Evolutionary conservation across 1,140 invertebrate genomes (phyloP).

Genomic region (Capitella teleta): DNA sequence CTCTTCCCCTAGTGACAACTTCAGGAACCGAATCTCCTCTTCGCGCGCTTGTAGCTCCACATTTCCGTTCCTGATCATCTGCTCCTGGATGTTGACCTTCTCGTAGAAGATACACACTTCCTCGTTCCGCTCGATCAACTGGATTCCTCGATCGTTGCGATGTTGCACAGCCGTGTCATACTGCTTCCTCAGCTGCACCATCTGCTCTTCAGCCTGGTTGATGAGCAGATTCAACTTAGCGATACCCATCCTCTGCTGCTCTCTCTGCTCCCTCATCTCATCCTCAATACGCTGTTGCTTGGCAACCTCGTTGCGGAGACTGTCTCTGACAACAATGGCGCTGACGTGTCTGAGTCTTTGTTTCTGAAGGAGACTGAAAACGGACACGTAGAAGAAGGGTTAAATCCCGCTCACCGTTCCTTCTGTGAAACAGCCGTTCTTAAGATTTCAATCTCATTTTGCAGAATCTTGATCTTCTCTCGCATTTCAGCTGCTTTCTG

Average conservation of each 20-base stretch:
- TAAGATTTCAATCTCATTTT: conserved; percentile 43
- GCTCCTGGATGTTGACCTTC: conserved; percentile 40
- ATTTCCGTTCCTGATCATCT: conserved; percentile 39
- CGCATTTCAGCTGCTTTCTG: conserved; percentile 43
- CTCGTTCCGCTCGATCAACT: conserved; percentile 40
- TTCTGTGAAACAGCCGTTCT: conserved; percentile 37
- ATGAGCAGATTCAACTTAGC: conserved; percentile 40
- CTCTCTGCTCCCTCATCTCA: conserved; percentile 34
- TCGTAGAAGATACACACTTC: conserved; percentile 43
- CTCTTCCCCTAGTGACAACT: conserved; percentile 32
- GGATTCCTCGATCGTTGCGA: conserved; percentile 35
- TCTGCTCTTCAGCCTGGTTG: conserved; percentile 40
- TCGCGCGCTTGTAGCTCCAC: conserved; percentile 34
- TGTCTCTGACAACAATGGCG: conserved; percentile 36
- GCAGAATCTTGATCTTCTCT: conserved; percentile 42
- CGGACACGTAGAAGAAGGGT: not conserved
- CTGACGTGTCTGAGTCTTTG: conserved; percentile 14
- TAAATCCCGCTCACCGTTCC: conserved; percentile 28
- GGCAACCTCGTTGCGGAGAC: conserved; percentile 36
- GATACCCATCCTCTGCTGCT: conserved; percentile 42
- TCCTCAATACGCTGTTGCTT: conserved; percentile 36
- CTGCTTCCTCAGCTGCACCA: conserved; percentile 35
- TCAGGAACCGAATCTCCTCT: conserved; percentile 38
- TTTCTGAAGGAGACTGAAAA: conserved; percentile 5
- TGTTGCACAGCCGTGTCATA: conserved; percentile 37